phyloP scores from a whole-genome alignment of 2,113 vertebrate species.

The Calidris pygmaea region DNA sequence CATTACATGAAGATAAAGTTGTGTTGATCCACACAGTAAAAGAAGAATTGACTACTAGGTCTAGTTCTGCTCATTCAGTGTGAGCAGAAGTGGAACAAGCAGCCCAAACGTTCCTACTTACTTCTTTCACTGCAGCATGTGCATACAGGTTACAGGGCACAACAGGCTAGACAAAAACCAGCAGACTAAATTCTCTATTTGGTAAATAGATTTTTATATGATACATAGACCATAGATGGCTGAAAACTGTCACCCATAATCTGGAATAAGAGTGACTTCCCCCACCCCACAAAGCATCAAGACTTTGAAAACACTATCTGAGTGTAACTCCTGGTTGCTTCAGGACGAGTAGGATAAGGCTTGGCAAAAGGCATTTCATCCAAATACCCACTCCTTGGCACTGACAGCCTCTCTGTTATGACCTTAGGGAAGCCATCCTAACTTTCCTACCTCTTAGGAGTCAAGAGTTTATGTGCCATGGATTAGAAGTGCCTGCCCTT shows the following conservation, averaged over 20 bases:
- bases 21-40: neutral
- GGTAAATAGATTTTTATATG: rapidly evolving
- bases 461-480: neutral
- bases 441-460: neutral
- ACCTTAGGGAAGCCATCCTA: neutral
- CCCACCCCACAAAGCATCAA: neutral
- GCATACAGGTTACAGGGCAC: neutral
- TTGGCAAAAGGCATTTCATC: neutral
- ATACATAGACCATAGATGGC: neutral
- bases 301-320: neutral
- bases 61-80: neutral
- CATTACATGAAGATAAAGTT: neutral
- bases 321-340: neutral
- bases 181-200: neutral
- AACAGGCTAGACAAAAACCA: neutral
- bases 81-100: neutral
- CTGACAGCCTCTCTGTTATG: neutral
- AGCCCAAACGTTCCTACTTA: neutral
- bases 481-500: neutral
- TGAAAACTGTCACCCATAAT: neutral
- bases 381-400: neutral
- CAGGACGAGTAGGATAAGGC: neutral
- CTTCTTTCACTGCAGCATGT: neutral
- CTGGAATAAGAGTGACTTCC: neutral
- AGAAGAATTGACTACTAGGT: neutral